These are phyloP conservation scores for Numenius arquata DNA, from an alignment of 2,113 vertebrate genomes.

Conservation along the genomic window DNA sequence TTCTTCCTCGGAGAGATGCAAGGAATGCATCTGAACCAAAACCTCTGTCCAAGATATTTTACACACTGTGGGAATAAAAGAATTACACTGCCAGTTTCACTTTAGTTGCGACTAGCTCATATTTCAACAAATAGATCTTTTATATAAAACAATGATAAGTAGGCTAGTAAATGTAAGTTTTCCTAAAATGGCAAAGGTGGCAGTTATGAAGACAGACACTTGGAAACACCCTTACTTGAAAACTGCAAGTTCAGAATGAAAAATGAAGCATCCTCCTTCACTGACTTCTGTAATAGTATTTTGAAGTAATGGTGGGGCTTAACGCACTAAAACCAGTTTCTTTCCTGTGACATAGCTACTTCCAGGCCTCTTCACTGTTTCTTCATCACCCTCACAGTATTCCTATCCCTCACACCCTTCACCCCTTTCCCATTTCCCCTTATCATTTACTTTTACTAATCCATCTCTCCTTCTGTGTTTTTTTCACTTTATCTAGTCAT, in stretches of 20 bases:
- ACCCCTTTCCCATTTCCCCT: background rate
- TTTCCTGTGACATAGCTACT: background rate
- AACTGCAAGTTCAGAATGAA: background rate
- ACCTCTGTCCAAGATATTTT: background rate
- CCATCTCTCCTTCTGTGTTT: background rate
- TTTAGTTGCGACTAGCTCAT: background rate
- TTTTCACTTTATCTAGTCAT: background rate
- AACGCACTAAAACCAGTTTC: background rate
- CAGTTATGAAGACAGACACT: background rate
- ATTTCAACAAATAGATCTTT: background rate
- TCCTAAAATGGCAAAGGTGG: background rate
- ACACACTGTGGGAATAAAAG: background rate
- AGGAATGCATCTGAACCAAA: background rate
- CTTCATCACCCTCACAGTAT: background rate
- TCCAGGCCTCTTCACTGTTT: background rate
- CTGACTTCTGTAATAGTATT: background rate
- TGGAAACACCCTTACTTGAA: background rate
- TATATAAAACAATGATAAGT: background rate
- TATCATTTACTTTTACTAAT: background rate
- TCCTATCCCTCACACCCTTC: background rate
- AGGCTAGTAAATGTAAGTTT: background rate
- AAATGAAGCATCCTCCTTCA: background rate
- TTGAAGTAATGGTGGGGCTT: background rate
- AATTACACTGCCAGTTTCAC: background rate
- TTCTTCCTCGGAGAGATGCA: background rate